Evolutionary conservation across 2,113 vertebrate genomes (phyloP), one percentile per base, ranked within the genome.

Genomic region (Hystrix cristata): DNA sequence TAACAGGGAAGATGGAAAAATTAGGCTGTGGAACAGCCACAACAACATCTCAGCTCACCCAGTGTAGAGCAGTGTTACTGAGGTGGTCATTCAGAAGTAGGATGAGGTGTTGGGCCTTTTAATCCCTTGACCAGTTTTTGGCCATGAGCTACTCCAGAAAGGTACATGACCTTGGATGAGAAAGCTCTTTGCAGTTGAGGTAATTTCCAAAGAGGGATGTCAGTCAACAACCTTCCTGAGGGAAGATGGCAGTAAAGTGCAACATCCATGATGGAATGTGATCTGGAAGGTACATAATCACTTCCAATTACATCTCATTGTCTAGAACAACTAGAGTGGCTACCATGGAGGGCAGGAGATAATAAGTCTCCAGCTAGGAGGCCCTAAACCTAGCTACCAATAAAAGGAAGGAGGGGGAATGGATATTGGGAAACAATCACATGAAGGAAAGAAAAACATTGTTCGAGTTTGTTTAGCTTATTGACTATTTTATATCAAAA

Each of bases 401-500:
- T 48, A 31, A 83, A 51, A 76, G 27, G 38, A 82, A 78, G 78
- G 76, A 5, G 15, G 8, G 57, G 31, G 57, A 90, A 8, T 82
- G 55, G 60, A 27, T 85, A 86, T 4, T 43, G 15, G 38, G 34
- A 59, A 43, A 55, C 15, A 64, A n/a, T 90, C 59, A 23, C 3
- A 69, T 84, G 71, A 93, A 71, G 27, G 14, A 89, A 91, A 62
- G n/a, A 53, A 93, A 96, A 82, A 25, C 3, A 55, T 46, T 92
- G 38, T 80, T 91, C 80, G 14, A 69, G 43, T 91, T 76, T 92
- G 67, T 87, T 89, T 76, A 74, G 14, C n/a, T 91, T 84, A 46
- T 62, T 60, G 74, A 92, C 46, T 16, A 23, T 53, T 91, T 80
- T 46, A 90, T 27, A 80, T 59, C 11, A 89, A 96, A 95, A 78